These are phyloP conservation scores for Mycogona germanica DNA, from an alignment of 2,888 invertebrate species.

Conservation along the genomic window DNA sequence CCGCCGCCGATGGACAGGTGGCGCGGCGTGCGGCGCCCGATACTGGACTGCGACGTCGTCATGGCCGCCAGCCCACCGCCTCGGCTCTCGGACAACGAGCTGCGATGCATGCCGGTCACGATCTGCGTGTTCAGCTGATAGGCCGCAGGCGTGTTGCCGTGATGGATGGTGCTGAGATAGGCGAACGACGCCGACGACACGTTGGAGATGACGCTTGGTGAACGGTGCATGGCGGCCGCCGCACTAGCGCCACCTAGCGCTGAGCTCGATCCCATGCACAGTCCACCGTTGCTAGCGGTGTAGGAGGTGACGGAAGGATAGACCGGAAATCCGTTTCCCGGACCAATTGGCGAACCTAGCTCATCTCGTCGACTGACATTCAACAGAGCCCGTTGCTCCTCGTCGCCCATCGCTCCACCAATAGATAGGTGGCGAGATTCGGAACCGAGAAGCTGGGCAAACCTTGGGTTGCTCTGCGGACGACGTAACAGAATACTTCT, in stretches of 20 bases:
- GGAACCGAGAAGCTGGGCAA: slow-evolving; percentile 4
- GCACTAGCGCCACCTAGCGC: not conserved
- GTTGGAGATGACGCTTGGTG: slow-evolving; percentile 46
- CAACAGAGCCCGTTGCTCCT: too few species aligned
- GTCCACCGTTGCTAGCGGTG: not conserved
- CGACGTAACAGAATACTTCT: slow-evolving; percentile 1
- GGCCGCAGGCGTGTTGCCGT: slow-evolving; percentile 68
- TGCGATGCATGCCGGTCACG: slow-evolving; percentile 10
- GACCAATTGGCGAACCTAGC: not conserved
- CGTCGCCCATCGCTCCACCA: too few species aligned
- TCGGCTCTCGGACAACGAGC: slow-evolving; percentile 19
- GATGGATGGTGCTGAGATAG: slow-evolving; percentile 72
- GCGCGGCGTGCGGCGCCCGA: not conserved
- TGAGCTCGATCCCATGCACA: slow-evolving; percentile 11
- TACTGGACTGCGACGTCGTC: slow-evolving; percentile 6
- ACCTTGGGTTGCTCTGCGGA: slow-evolving; percentile 13
- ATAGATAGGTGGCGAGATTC: too few species aligned
- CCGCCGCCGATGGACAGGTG: not conserved
- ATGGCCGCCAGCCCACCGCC: slow-evolving; percentile 10
- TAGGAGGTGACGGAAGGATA: not conserved
- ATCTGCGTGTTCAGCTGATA: slow-evolving; percentile 48
- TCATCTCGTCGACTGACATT: not conserved
- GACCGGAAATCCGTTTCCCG: not conserved
- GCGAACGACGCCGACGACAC: slow-evolving; percentile 71
- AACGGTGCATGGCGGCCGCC: slow-evolving; percentile 19